Percentiles rank a stretch among this genome's conserved stretches.
Conservation (phyloP, 2,888 invertebrate genomes). For the Willowsia nigromaculata region DNA sequence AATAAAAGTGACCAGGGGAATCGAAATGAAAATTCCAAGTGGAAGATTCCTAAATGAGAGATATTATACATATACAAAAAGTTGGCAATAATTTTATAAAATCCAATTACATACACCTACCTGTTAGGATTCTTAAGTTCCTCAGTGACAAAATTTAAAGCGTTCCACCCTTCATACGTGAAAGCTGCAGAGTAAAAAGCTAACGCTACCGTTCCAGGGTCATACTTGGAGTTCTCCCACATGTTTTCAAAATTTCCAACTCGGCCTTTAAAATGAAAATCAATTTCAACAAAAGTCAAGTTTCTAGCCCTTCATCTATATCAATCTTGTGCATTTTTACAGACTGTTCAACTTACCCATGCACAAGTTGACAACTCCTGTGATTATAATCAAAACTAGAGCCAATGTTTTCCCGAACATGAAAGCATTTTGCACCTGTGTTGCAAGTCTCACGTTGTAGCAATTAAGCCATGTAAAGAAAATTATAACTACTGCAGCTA, state of each 20-base stretch:
- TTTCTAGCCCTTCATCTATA: too few relatives aligned
- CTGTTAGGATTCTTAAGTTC: slow-evolving; percentile 90
- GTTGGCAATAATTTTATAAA: background rate
- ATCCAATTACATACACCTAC: slow-evolving; percentile 1
- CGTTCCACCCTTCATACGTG: slow-evolving; percentile 93
- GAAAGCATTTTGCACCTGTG: slow-evolving; percentile 93
- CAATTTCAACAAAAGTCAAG: background rate
- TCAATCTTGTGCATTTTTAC: too few relatives aligned
- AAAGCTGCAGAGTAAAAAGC: slow-evolving; percentile 76
- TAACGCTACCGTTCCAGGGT: slow-evolving; percentile 91
- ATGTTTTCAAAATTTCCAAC: slow-evolving; percentile 86
- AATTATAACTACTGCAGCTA: slow-evolving; percentile 90
- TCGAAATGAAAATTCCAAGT: slow-evolving; percentile 94
- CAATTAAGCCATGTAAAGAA: slow-evolving; percentile 94
- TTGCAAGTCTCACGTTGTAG: slow-evolving; percentile 91
- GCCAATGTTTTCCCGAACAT: slow-evolving; percentile 95
- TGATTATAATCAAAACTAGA: slow-evolving; percentile 89
- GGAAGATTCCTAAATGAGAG: slow-evolving; percentile 91
- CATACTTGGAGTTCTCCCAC: slow-evolving; percentile 88
- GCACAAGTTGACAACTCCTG: slow-evolving; percentile 88
- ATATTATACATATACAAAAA: background rate
- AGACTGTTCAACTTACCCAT: slow-evolving; percentile 82
- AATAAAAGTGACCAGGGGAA: slow-evolving; percentile 92
- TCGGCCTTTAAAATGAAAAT: slow-evolving; percentile 1
- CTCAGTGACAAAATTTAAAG: slow-evolving; percentile 96